phyloP scores from a whole-genome alignment of 2,888 invertebrate genomes.

The Aromia moschata region DNA sequence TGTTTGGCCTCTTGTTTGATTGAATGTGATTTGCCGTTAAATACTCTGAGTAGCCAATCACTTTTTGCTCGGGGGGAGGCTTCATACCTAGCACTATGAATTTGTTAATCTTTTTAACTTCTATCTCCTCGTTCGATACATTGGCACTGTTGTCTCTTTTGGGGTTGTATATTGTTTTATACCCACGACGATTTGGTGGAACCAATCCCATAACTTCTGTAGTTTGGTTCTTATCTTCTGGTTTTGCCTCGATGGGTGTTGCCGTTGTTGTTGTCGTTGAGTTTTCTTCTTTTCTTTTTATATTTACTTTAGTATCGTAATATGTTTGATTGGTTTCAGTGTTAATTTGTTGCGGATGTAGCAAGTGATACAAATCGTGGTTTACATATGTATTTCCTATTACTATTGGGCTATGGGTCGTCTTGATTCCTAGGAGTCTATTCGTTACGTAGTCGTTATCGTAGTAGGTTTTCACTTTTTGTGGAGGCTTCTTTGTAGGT shows the following conservation, averaged over 20 bases:
- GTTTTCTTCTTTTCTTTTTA: constrained; percentile 4
- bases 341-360: neutral
- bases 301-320: too few species aligned
- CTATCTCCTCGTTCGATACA: constrained; percentile 12
- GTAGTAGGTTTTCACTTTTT: neutral
- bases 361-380: neutral
- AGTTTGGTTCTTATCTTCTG: constrained; percentile 28
- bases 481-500: too few species aligned
- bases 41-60: constrained; percentile 51
- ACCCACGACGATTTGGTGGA: constrained; percentile 48
- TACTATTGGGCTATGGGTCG: neutral
- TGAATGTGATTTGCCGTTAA: constrained; percentile 32
- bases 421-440: neutral
- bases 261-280: constrained; percentile 23
- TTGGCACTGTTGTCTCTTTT: constrained; percentile 30
- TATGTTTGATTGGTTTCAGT: neutral
- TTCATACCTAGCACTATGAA: constrained; percentile 58
- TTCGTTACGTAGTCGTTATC: neutral
- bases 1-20: constrained; percentile 27
- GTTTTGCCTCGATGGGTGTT: neutral
- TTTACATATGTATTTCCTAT: neutral
- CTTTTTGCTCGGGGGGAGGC: constrained; percentile 55
- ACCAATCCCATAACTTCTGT: constrained; percentile 47
- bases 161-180: constrained; percentile 49
- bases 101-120: constrained; percentile 47